A percentile compares a stretch with the other conserved stretches of the same genome.
phyloP scores from a whole-genome alignment of 2,113 vertebrate genomes.

The Barbus barbus region DNA sequence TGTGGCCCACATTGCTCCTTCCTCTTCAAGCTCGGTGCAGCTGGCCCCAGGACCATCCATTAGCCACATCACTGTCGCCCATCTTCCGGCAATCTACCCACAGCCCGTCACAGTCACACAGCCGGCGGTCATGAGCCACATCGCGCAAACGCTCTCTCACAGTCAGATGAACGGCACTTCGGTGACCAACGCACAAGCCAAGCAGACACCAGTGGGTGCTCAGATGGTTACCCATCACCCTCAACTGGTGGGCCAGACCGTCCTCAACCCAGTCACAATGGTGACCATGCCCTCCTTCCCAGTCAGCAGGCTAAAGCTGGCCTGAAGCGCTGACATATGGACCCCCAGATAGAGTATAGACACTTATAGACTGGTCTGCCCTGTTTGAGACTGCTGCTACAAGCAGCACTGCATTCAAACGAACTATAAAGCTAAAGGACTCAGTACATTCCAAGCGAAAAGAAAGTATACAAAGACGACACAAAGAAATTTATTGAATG shows the following conservation, averaged over 20 bases:
- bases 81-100: slow-evolving; percentile 85
- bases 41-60: slow-evolving; percentile 85
- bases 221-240: slow-evolving; percentile 91
- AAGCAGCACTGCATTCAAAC: slow-evolving; percentile 58
- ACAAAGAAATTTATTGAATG: slow-evolving; percentile 46
- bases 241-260: slow-evolving; percentile 90
- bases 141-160: slow-evolving; percentile 89
- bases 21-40: slow-evolving; percentile 82
- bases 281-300: slow-evolving; percentile 98
- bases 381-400: slow-evolving; percentile 33
- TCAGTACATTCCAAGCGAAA: slow-evolving; percentile 64
- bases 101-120: slow-evolving; percentile 89
- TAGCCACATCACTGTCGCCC: slow-evolving; percentile 93
- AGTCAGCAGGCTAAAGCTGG: slow-evolving; percentile 95
- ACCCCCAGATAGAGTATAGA: not conserved
- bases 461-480: slow-evolving; percentile 45
- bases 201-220: slow-evolving; percentile 84
- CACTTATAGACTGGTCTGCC: not conserved
- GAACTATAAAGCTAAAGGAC: slow-evolving; percentile 56
- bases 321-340: slow-evolving; percentile 71
- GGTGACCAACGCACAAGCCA: slow-evolving; percentile 69
- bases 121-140: slow-evolving; percentile 85
- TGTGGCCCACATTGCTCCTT: slow-evolving; percentile 86
- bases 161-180: slow-evolving; percentile 85
- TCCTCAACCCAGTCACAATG: slow-evolving; percentile 97